Conservation (phyloP, 2,113 vertebrate species). For the Boleophthalmus pectinirostris region DNA sequence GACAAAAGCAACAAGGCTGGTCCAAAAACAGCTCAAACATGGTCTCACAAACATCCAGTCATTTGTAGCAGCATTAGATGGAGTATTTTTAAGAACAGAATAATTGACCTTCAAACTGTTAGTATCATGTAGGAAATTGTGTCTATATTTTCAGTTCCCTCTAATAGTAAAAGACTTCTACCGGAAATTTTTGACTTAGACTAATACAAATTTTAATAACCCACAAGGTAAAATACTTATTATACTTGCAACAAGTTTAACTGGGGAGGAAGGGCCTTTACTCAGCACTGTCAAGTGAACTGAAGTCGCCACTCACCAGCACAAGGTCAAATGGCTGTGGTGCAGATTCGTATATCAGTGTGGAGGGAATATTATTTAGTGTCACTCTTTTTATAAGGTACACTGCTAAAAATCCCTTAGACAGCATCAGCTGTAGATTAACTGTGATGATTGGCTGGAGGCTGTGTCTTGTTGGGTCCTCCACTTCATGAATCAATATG, state of each 20-base stretch:
- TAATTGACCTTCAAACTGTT: too few relatives aligned
- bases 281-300: not conserved
- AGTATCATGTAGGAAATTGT: too few relatives aligned
- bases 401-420: not conserved
- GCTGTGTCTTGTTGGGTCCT: not conserved
- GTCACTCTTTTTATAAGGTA: not conserved
- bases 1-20: slow-evolving; percentile 8
- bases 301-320: not conserved
- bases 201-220: not conserved
- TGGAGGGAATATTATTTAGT: not conserved
- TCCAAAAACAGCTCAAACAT: slow-evolving; percentile 7
- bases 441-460: slow-evolving; percentile 1
- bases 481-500: slow-evolving; percentile 1
- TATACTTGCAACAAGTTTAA: too few relatives aligned
- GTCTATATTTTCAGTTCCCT: too few relatives aligned
- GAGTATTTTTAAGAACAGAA: too few relatives aligned
- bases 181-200: not conserved
- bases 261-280: not conserved
- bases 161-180: too few relatives aligned
- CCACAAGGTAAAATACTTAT: not conserved
- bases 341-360: not conserved
- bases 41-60: not conserved
- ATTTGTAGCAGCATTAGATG: not conserved
- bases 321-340: not conserved
- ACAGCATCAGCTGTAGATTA: not conserved